These are phyloP conservation scores for Drosophila tristis DNA, from an alignment of 1,140 invertebrate genomes.

Conservation along the genomic window DNA sequence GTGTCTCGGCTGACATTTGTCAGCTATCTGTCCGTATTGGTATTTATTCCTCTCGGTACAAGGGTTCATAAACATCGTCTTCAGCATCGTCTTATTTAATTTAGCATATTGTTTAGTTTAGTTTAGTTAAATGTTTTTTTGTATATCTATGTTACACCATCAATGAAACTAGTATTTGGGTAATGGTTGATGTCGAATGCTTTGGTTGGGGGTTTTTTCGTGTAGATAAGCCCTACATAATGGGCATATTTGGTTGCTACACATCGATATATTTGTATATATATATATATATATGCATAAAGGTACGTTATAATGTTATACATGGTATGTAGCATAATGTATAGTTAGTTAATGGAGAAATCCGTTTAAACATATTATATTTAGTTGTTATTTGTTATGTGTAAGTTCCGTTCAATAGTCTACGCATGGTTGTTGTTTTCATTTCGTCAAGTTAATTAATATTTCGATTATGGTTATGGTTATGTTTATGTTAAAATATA, in stretches of 20 bases:
- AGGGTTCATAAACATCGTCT: not conserved
- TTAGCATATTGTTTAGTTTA: constrained; percentile 3
- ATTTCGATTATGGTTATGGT: constrained; percentile 49
- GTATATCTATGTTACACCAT: constrained; percentile 81
- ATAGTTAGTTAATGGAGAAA: constrained; percentile 35
- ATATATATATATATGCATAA: constrained; percentile 17
- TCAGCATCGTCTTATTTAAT: constrained; percentile 21
- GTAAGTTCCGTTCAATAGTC: constrained; percentile 74
- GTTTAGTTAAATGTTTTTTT: constrained; percentile 47
- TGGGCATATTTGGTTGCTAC: constrained; percentile 4
- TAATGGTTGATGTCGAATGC: constrained; percentile 47
- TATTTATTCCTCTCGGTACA: constrained; percentile 7
- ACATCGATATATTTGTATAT: no score
- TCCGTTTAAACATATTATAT: constrained; percentile 48
- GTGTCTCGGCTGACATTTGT: constrained; percentile 1
- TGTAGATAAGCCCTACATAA: constrained; percentile 23
- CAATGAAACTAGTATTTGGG: constrained; percentile 62
- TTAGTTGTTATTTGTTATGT: constrained; percentile 49
- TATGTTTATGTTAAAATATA: constrained; percentile 57
- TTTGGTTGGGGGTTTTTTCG: constrained; percentile 17
- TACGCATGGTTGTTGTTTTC: constrained; percentile 77
- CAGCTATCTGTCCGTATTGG: not conserved
- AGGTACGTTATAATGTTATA: constrained; percentile 24
- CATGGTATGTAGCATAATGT: constrained; percentile 11
- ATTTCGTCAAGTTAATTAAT: constrained; percentile 15